Percentiles rank a stretch among this genome's conserved stretches.
Evolutionary conservation across 2,797 vertebrate species (phyloP).

Genomic region (Cephalopachus bancanus): DNA sequence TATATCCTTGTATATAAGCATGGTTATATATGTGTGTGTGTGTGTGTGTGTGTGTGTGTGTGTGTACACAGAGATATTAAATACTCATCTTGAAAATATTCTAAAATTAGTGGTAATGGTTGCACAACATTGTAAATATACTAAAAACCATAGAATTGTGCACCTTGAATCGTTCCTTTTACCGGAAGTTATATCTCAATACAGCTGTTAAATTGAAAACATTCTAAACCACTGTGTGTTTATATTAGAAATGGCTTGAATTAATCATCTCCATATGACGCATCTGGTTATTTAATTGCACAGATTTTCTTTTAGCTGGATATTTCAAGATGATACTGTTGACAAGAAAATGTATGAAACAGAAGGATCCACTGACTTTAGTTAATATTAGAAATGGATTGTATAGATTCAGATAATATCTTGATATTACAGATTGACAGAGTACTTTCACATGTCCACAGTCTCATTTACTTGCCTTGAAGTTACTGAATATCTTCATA

Average conservation of each 20-base stretch:
- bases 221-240: not conserved
- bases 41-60: no score
- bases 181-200: not conserved
- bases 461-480: not conserved
- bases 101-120: not conserved
- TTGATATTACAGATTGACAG: not conserved
- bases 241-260: not conserved
- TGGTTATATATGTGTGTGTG: no score
- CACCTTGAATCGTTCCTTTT: not conserved
- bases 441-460: not conserved
- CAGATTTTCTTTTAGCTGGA: constrained; percentile 47
- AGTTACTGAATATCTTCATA: not conserved
- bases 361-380: not conserved
- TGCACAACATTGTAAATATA: constrained; percentile 8
- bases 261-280: not conserved
- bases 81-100: constrained; percentile 26
- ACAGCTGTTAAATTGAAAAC: not conserved
- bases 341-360: constrained; percentile 24
- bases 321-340: constrained; percentile 56
- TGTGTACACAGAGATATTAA: not conserved
- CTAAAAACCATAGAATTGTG: not conserved
- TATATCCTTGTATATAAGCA: no score
- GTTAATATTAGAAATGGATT: constrained; percentile 26
- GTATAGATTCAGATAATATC: not conserved
- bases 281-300: constrained; percentile 49